These are phyloP conservation scores for Pavo muticus DNA, from an alignment of 2,113 vertebrate genomes.

Conservation along the genomic window DNA sequence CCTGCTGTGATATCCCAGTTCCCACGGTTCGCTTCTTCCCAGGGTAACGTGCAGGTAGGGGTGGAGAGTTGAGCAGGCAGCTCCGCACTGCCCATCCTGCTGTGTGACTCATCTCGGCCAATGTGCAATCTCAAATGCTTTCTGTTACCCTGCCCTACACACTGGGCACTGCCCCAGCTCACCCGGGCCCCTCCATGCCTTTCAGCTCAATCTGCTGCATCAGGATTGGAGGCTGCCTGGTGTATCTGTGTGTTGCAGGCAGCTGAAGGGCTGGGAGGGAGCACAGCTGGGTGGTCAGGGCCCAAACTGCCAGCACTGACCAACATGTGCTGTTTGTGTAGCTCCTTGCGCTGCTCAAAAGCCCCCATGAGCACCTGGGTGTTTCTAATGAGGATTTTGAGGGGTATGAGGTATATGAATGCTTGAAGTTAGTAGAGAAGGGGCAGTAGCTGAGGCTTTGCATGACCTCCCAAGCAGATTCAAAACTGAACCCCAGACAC, in stretches of 20 bases:
- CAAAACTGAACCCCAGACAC: neutral
- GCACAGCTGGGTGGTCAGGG: accelerated
- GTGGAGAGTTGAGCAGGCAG: neutral
- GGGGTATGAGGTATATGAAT: accelerated
- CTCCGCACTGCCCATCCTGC: neutral
- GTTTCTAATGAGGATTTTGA: neutral
- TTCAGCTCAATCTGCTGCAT: accelerated
- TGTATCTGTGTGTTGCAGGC: neutral
- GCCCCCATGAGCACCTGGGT: accelerated
- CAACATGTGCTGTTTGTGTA: accelerated
- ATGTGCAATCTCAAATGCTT: neutral
- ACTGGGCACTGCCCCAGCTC: neutral
- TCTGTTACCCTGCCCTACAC: neutral
- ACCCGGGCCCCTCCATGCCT: neutral
- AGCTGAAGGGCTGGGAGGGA: neutral
- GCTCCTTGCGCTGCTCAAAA: neutral
- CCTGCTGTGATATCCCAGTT: neutral
- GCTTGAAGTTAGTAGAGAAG: neutral
- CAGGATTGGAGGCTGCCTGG: neutral
- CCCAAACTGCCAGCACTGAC: accelerated
- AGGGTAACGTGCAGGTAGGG: neutral
- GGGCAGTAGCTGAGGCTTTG: neutral
- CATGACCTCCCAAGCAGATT: neutral
- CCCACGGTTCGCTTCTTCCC: constrained; percentile 24
- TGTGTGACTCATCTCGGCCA: neutral